Conservation (phyloP, 1,140 invertebrate species). For the Megalopta genalis region DNA sequence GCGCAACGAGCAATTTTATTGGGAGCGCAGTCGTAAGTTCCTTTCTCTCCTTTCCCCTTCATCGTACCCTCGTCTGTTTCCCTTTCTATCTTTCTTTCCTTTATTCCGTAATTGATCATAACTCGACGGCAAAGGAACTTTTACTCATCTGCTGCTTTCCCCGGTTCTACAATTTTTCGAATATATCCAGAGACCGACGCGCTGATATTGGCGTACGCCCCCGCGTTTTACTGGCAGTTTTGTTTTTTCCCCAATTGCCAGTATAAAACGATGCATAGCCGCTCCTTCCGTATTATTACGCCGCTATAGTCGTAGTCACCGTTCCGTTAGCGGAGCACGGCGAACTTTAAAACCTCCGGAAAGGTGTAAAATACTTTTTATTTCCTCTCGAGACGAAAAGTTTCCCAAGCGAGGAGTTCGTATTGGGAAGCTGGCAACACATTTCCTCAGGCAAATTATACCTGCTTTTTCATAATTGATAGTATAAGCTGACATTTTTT, state of each 20-base stretch:
- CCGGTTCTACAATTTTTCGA: neutral
- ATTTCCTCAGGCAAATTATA: too few species aligned
- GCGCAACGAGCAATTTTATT: conserved; percentile 52
- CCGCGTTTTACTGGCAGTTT: neutral
- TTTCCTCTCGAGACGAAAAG: too few species aligned
- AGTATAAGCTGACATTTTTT: too few species aligned
- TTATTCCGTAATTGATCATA: conserved; percentile 34
- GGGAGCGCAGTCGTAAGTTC: conserved; percentile 30
- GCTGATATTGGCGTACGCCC: neutral
- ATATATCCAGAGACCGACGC: neutral
- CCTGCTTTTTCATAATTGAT: too few species aligned
- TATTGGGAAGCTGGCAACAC: too few species aligned
- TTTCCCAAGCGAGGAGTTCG: too few species aligned
- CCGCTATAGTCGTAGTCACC: neutral
- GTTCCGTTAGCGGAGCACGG: too few species aligned
- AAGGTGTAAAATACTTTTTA: too few species aligned
- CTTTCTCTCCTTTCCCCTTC: neutral
- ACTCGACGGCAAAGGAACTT: conserved; percentile 24
- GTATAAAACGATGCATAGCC: neutral
- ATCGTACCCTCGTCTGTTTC: too few species aligned
- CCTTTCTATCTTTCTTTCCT: too few species aligned
- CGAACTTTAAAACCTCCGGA: too few species aligned
- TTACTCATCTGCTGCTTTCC: neutral
- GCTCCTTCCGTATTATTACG: neutral
- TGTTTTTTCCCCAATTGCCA: neutral